These are phyloP conservation scores for Scaptomyza caliginosa DNA, from an alignment of 2,888 invertebrate genomes.

Conservation along the genomic window DNA sequence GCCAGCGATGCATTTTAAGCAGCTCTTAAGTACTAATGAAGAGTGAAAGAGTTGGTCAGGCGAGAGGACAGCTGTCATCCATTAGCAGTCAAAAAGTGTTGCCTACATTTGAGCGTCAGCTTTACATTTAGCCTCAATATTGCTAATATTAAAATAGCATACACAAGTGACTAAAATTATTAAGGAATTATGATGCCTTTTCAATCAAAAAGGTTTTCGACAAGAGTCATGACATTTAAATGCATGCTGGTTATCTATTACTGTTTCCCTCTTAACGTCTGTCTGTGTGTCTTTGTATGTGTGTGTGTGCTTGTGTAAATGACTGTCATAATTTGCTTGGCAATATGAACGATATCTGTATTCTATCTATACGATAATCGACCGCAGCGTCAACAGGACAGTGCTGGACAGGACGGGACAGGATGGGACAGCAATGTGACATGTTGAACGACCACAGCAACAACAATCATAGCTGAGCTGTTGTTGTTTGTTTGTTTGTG, in stretches of 20 bases:
- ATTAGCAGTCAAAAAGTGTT: conserved; percentile 18
- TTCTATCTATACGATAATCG: conserved; percentile 66
- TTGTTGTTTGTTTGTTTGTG: conserved; percentile 46
- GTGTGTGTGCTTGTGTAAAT: conserved; percentile 17
- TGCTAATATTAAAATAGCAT: no score
- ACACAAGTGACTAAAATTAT: no score
- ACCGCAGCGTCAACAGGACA: conserved; percentile 65
- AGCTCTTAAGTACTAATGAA: background rate
- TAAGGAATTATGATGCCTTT: no score
- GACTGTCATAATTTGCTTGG: conserved; percentile 46
- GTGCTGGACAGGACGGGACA: background rate
- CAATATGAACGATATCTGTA: conserved; percentile 45
- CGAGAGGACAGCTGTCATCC: background rate
- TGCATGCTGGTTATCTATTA: background rate
- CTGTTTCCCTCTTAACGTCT: background rate
- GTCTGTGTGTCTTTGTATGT: background rate
- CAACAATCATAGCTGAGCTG: conserved; percentile 18
- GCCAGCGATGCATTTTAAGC: background rate
- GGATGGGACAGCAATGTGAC: conserved; percentile 29
- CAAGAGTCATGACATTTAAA: background rate
- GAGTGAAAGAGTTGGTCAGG: background rate
- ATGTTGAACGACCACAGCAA: conserved; percentile 39
- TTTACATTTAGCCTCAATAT: background rate
- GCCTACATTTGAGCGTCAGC: conserved; percentile 26
- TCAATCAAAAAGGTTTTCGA: no score